phyloP scores from a whole-genome alignment of 2,888 invertebrate species.

The Listrodromus nycthemerus region DNA sequence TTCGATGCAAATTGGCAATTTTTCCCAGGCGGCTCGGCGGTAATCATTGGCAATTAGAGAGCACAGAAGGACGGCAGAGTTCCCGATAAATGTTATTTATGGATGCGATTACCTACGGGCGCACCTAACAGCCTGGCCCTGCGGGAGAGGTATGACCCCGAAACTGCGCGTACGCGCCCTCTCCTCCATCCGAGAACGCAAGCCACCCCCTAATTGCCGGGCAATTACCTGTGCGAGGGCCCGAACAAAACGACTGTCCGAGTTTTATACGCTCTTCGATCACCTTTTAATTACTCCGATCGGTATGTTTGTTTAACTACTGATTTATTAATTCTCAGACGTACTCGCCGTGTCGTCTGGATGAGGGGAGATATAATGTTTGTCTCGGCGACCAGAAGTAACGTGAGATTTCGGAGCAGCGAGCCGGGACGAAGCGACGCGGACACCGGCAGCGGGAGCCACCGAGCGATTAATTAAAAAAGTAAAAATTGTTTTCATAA shows the following conservation, averaged over 20 bases:
- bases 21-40: conserved; percentile 76
- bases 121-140: conserved; percentile 76
- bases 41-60: conserved; percentile 83
- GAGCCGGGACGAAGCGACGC: background rate
- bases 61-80: conserved; percentile 37
- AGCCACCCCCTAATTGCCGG: conserved; percentile 73
- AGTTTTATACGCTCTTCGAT: conserved; percentile 60
- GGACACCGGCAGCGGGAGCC: conserved; percentile 10
- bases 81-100: conserved; percentile 82
- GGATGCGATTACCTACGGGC: conserved; percentile 79
- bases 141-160: conserved; percentile 60
- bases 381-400: conserved; percentile 38
- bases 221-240: conserved; percentile 70
- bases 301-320: background rate
- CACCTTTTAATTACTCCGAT: conserved; percentile 27
- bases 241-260: conserved; percentile 70
- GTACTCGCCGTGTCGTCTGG: background rate
- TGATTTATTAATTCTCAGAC: background rate
- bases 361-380: conserved; percentile 29
- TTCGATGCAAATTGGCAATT: conserved; percentile 80
- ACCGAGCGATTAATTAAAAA: conserved; percentile 83
- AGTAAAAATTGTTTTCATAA: conserved; percentile 84
- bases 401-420: conserved; percentile 49
- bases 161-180: conserved; percentile 62
- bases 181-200: conserved; percentile 56